Evolutionary conservation across 2,113 vertebrate genomes (phyloP), one percentile per base, ranked within the genome.

Genomic region (Columba janthina): DNA sequence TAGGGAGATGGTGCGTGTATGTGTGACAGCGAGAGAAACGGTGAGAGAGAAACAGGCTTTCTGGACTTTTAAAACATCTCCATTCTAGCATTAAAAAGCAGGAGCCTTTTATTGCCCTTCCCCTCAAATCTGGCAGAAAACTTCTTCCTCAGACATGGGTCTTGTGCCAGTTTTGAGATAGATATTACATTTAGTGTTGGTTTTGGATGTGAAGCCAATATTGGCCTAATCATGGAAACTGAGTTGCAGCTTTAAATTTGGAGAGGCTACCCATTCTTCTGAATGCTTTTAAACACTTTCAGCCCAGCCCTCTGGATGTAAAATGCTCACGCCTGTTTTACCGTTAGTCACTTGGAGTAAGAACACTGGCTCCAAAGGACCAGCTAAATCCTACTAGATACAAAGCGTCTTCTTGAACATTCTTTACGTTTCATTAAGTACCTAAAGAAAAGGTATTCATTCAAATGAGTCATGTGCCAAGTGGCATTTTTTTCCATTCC

Each of bases 111-210:
- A 67, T 25, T 34, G 24, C 60, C 21, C 31, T 76, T 94, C 24
- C 56, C 66, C 76, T 72, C 60, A 80, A 90, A 80, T 48, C 38
- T n/a, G 48, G 51, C 42, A 93, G 72, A 90, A 94, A 94, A 78
- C 57, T 7, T 69, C 36, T 74, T 90, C 72, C 57, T 86, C 82
- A 81, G 75, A 36, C 42, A 60, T 0, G 0, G 48, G 5, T 77
- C 80, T n/a, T 22, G 26, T 61, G 88, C 79, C 75, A 94, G 40
- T 82, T 94, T 67, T 0, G 1, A 91, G 60, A 64, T 3, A 92
- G 76, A 34, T 71, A 95, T 86, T 90, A 79, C 93, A 95, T 64
- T 89, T 85, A 51, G 29, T 88, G 85, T 80, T 95, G 53, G 25
- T 78, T 96, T 96, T 92, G 85, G 88, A 84, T 46, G 13, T 5